A percentile compares a stretch with the other conserved stretches of the same genome.
phyloP scores from a whole-genome alignment of 2,888 invertebrate genomes.

The Polyommatus iphigenia region DNA sequence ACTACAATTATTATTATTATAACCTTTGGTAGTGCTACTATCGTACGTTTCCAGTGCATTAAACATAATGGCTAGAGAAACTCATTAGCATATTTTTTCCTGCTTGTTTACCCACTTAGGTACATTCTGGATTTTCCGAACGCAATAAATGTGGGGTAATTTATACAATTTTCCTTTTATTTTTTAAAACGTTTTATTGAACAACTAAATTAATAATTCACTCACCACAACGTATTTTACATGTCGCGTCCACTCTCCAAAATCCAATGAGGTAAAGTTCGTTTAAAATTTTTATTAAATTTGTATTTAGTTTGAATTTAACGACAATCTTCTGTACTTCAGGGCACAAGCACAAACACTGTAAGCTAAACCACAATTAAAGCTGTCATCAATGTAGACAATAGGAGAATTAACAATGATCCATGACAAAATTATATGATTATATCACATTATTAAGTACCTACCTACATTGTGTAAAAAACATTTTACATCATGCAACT shows the following conservation, averaged over 20 bases:
- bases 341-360: neutral
- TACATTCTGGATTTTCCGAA: neutral
- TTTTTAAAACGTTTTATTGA: neutral
- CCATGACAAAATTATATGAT: slow-evolving; percentile 2
- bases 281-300: neutral
- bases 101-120: neutral
- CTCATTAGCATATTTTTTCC: slow-evolving; percentile 8
- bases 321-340: neutral
- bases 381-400: neutral
- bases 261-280: neutral
- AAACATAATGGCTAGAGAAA: neutral
- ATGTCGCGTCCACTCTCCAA: neutral
- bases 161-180: neutral
- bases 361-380: neutral
- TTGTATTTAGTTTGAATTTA: neutral
- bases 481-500: neutral
- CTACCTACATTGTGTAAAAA: neutral
- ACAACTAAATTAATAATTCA: neutral
- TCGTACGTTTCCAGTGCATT: neutral
- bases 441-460: neutral
- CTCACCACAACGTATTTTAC: neutral
- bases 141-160: neutral
- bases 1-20: neutral
- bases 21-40: neutral
- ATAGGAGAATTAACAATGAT: slow-evolving; percentile 18